Base-by-base conservation (phyloP, 2,888 invertebrate genomes). In the Limenitis camilla region DNA sequence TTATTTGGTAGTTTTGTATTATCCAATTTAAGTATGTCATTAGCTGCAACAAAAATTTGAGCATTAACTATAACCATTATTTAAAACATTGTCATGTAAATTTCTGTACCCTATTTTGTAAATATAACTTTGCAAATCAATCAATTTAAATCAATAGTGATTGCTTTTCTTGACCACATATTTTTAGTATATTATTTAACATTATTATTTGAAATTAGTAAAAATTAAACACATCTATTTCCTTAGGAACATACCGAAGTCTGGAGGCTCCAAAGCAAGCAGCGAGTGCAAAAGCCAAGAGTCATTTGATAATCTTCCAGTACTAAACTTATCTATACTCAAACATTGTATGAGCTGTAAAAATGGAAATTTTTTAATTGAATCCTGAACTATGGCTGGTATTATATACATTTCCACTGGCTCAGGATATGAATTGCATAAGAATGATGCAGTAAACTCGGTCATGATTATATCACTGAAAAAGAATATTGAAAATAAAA, bases 201-300 rank as follows among this genome's bases (percentile, higher is more conserved):
- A 19, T 19, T 19, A 19, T 19, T 19, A 19, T 19, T 19, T 19
- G 19, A 19, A 19, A 19, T 19, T 19, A 19, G 3, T 19, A 19
- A 19, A 19, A 19, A 31, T 11, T 5, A 33, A 33, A 33, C 0
- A 32, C n/a, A 32, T n/a, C 27, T 42, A 6, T 36, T 10, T 19
- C 19, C 6, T 39, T n/a, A 9, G 8, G 9, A 8, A 36, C 89
- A 89, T 79, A 93, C 93, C 90, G 70, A 91, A 90, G 64, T 89
- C 87, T 45, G 83, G 76, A 28, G 92, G 91, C 74, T 92, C 93
- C 56, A 94, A 75, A 0, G 89, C 85, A 19, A 95, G 79, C 33
- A 94, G 85, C 44, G 92, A 90, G 72, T 92, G 92, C 43, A 94
- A 82, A 49, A 94, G 75, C 89, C 91, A 91, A 4, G 91, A 89